Base-by-base conservation (phyloP, 2,797 vertebrate species). In the Platalea minor region DNA sequence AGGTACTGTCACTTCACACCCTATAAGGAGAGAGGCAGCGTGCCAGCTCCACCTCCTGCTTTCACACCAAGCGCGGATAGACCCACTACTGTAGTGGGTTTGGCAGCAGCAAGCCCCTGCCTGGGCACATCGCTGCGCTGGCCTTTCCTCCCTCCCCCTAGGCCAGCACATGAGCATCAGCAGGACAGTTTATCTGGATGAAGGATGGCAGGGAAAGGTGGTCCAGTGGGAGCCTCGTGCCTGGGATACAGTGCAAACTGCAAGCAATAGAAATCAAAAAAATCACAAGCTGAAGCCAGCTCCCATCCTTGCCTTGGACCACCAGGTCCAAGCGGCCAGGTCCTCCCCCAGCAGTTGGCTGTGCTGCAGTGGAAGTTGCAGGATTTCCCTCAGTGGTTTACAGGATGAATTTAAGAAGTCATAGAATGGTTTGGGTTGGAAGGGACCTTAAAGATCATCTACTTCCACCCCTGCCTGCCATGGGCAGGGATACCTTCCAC, bases 301-400 rank as follows among this genome's bases (percentile, higher is more conserved):
- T 59, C 25, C 45, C 59, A 25, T 24, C 28, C 39, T 60, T 39
- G 23, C 28, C 37, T 67, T 39, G 17, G 37, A 59, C 33, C n/a
- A 63, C 9, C 4, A 46, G 39, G 23, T 60, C 54, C 33, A 13
- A 1, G 3, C 0, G 0, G 56, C 31, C 3, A 0, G 25, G 21
- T 54, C 25, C 25, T 76, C 5, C 21, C 10, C 10, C 14, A 16
- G 29, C 45, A 59, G 33, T 3, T 45, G 37, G 23, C 60, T 65
- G 31, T 23, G 45, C 26, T 2, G 7, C 33, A 53, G 43, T 16
- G 18, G 50, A 41, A 33, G 7, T 41, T 17, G 4, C 29, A 57
- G 60, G 54, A 35, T 74, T 74, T 67, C 41, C 14, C 69, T 80
- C 23, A 28, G 26, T 56, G 48, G 14, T 35, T 46, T 80, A 41